A percentile compares a stretch with the other conserved stretches of the same genome.
Conservation (phyloP, 2,113 vertebrate species). For the Podarcis muralis region DNA sequence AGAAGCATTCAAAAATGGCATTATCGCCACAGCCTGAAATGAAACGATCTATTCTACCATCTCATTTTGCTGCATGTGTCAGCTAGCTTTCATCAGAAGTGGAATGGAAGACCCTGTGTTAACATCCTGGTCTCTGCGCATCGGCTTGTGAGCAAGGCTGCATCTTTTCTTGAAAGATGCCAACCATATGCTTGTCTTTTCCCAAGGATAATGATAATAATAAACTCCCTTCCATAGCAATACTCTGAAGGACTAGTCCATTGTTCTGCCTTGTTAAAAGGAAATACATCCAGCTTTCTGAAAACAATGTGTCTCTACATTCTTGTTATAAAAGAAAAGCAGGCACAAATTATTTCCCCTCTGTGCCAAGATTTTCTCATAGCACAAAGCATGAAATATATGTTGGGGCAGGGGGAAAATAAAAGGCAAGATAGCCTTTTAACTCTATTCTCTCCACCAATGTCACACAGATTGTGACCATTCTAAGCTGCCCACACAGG, state of each 20-base stretch:
- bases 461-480: fast-evolving
- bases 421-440: neutral
- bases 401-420: neutral
- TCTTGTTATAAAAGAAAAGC: neutral
- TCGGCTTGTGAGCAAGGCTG: neutral
- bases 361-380: conserved; percentile 25
- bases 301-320: conserved; percentile 31
- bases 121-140: neutral
- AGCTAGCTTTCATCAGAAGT: neutral
- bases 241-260: neutral
- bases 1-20: neutral
- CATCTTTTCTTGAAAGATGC: conserved; percentile 11
- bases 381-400: conserved; percentile 25
- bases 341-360: neutral
- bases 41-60: neutral
- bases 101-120: neutral
- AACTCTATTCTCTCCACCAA: neutral
- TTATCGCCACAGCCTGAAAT: neutral
- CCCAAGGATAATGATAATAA: neutral
- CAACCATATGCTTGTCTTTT: neutral
- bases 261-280: conserved; percentile 2
- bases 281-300: neutral
- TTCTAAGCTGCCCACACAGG: fast-evolving
- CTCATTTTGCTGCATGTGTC: neutral
- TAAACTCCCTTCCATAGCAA: neutral